Conservation (phyloP, 1,140 invertebrate genomes). For the Lepidurus couesii region DNA sequence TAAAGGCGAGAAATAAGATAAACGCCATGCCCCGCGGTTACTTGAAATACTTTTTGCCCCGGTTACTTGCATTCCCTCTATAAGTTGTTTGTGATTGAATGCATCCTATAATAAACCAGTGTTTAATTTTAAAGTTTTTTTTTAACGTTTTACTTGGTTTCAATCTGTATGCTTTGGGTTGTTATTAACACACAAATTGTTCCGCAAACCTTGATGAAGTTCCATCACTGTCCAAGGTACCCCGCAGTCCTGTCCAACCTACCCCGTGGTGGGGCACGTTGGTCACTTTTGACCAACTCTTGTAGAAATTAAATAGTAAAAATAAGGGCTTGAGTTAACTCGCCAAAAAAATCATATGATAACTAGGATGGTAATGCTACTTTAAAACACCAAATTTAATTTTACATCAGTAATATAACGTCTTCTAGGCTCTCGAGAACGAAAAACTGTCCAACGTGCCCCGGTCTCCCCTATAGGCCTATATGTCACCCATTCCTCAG, state of each 20-base stretch:
- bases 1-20: too few species aligned
- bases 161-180: not conserved
- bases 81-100: not conserved
- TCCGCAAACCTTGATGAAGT: not conserved
- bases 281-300: not conserved
- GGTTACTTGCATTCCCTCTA: too few species aligned
- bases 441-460: not conserved
- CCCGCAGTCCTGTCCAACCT: not conserved
- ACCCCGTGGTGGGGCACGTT: not conserved
- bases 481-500: not conserved
- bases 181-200: not conserved
- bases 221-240: not conserved
- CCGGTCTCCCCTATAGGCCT: constrained; percentile 3
- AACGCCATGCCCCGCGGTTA: too few species aligned
- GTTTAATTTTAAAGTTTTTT: not conserved
- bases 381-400: not conserved
- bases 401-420: not conserved
- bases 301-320: not conserved
- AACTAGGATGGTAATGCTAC: not conserved
- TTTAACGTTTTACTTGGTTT: not conserved
- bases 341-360: not conserved
- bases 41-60: too few species aligned
- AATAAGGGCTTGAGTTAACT: not conserved
- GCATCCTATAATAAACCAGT: not conserved
- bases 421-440: not conserved